Evolutionary conservation across 2,888 invertebrate genomes (phyloP).

Genomic region (Panzeria rudis): DNA sequence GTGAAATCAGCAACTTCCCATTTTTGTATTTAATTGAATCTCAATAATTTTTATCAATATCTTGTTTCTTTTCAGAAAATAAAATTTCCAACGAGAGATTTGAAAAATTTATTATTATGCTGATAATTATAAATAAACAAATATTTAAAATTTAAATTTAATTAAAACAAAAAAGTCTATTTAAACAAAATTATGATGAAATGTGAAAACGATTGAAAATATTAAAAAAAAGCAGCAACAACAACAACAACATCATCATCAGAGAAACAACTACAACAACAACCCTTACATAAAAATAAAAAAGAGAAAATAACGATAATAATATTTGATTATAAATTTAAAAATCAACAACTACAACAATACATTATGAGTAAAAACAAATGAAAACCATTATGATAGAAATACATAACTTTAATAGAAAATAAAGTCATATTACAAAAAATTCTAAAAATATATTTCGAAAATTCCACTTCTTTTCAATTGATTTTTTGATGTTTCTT

Average conservation of each 20-base stretch:
- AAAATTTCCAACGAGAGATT: conserved; percentile 83
- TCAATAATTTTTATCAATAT: conserved; percentile 18
- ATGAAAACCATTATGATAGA: conserved; percentile 73
- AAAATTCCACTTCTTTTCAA: conserved; percentile 53
- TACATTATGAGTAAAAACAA: conserved; percentile 67
- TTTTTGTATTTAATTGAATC: too few relatives aligned
- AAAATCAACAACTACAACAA: conserved; percentile 70
- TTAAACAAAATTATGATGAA: conserved; percentile 76
- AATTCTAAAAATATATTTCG: conserved; percentile 56
- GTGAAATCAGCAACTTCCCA: too few relatives aligned
- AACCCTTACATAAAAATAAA: conserved; percentile 67
- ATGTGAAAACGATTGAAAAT: conserved; percentile 69
- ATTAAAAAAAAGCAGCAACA: conserved; percentile 55
- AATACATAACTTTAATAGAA: conserved; percentile 75
- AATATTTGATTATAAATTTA: conserved; percentile 80
- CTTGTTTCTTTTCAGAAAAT: conserved; percentile 78
- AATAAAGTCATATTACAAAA: conserved; percentile 76
- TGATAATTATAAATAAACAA: conserved; percentile 83
- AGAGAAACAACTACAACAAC: conserved; percentile 43
- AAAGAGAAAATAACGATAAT: conserved; percentile 74
- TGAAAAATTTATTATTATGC: conserved; percentile 80
- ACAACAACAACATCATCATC: conserved; percentile 35
- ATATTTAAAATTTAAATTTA: conserved; percentile 81
- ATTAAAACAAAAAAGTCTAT: conserved; percentile 71
- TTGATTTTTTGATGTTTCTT: conserved; percentile 23